Evolutionary conservation across 2,113 vertebrate species (phyloP), one percentile per base, ranked within the genome.

Genomic region (Nycticebus coucang): DNA sequence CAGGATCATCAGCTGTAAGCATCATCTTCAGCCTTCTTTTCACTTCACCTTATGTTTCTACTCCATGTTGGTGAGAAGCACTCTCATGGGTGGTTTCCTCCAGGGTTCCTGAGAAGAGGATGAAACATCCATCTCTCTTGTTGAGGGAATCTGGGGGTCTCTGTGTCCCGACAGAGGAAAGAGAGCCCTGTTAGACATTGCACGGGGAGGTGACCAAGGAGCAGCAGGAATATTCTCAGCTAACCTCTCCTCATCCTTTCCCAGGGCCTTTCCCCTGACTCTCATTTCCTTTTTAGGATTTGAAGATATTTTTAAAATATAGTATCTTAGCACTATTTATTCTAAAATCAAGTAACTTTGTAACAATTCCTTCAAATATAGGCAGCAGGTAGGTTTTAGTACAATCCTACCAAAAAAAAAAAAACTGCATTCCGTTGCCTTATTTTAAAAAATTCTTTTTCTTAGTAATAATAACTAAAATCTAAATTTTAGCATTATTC

Each of bases 311-410:
- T 37, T 24, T 62, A 87, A 86, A 72, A 35, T 53, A 57, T 60
- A 19, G 53, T 35, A 26, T 53, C 9, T 91, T 77, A 92, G 45
- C 87, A 66, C 6, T 90, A 18, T 72, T 55, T 78, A 64, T 91
- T 94, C 92, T 68, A 92, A 92, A 95, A 92, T 50, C 37, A 95
- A 62, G 45, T 71, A 88, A 57, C 50, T 93, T 75, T 82, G 5
- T 68, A 86, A 64, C 18, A 80, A 81, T 9, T 68, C 33, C 30
- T 88, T 95, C 45, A 82, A 83, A 72, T 72, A 91, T 4, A 80
- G 50, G 45, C 50, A 88, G 35, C 26, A 33, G 35, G 87, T 74
- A 87, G 7, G 9, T 66, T 86, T 72, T 62, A 90, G 50, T 68
- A 50, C 37, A 59, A 41, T 22, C 28, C 79, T 88, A 71, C 5